These are phyloP conservation scores for Byasa hedistus DNA, from an alignment of 2,888 invertebrate species.

Conservation along the genomic window DNA sequence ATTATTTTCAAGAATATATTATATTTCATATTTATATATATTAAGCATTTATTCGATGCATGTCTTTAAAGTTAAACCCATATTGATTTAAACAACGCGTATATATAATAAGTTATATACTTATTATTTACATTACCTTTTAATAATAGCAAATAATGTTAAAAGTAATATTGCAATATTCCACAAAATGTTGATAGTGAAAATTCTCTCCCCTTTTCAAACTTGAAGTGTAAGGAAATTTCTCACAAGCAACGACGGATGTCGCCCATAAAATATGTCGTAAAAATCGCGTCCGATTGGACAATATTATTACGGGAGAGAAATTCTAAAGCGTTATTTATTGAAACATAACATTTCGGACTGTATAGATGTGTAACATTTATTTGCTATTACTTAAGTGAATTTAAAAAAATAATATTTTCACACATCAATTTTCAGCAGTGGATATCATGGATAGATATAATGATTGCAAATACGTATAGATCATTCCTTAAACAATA, in stretches of 20 bases:
- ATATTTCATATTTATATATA: background rate
- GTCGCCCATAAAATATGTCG: constrained; percentile 37
- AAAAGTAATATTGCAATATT: too few species aligned
- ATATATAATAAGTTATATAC: too few species aligned
- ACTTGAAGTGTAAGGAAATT: constrained; percentile 11
- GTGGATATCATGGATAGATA: too few species aligned
- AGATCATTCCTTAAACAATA: too few species aligned
- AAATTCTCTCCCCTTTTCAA: background rate
- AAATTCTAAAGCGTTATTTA: constrained; percentile 9
- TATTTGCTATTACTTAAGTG: background rate
- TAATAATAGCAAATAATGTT: too few species aligned
- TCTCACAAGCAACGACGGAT: constrained; percentile 13
- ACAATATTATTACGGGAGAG: constrained; percentile 12
- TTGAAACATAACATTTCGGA: constrained; percentile 12
- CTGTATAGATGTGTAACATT: background rate
- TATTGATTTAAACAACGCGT: too few species aligned
- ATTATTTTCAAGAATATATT: constrained; percentile 16
- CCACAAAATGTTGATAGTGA: background rate
- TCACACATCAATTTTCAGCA: too few species aligned
- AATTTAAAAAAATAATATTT: background rate
- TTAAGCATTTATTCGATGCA: too few species aligned
- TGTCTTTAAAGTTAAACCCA: too few species aligned
- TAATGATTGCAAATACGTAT: too few species aligned
- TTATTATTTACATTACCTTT: too few species aligned
- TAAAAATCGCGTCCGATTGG: constrained; percentile 34